phyloP scores from a whole-genome alignment of 2,797 vertebrate species.

The Chloroceryle inda region DNA sequence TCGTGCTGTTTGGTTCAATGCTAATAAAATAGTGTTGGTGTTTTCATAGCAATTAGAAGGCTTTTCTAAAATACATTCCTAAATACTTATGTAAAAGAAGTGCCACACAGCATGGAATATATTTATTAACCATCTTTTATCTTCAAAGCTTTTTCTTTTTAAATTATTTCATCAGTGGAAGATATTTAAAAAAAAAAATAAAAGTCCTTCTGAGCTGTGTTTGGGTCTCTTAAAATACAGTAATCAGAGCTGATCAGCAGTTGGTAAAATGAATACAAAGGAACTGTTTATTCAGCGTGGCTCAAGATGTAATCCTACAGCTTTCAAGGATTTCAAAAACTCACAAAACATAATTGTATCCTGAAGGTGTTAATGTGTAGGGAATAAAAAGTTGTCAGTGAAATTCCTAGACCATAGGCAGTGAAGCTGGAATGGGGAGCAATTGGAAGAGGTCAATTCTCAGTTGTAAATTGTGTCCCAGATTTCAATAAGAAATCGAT shows the following conservation, averaged over 20 bases:
- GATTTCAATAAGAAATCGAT: neutral
- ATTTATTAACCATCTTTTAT: conserved; percentile 29
- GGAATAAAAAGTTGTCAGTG: neutral
- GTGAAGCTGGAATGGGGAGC: neutral
- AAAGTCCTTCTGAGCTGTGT: neutral
- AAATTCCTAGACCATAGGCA: neutral
- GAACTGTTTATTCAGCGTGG: neutral
- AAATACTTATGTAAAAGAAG: conserved; percentile 38
- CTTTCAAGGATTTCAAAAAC: conserved; percentile 3
- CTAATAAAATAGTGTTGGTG: neutral
- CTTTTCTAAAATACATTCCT: neutral
- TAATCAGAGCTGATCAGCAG: conserved; percentile 38
- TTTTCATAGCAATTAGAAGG: conserved; percentile 6
- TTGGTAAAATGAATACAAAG: conserved; percentile 58
- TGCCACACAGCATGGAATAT: neutral
- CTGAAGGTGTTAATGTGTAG: neutral
- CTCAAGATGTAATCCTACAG: neutral
- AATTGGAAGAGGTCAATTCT: neutral
- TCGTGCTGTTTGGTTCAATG: neutral
- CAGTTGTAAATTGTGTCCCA: neutral
- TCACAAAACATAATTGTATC: neutral
- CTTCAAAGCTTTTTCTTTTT: conserved; percentile 25
- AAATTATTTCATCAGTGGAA: conserved; percentile 12
- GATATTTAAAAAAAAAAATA: neutral
- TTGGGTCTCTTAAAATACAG: conserved; percentile 28